phyloP scores from a whole-genome alignment of 2,888 invertebrate species.

The Hesperia comma region DNA sequence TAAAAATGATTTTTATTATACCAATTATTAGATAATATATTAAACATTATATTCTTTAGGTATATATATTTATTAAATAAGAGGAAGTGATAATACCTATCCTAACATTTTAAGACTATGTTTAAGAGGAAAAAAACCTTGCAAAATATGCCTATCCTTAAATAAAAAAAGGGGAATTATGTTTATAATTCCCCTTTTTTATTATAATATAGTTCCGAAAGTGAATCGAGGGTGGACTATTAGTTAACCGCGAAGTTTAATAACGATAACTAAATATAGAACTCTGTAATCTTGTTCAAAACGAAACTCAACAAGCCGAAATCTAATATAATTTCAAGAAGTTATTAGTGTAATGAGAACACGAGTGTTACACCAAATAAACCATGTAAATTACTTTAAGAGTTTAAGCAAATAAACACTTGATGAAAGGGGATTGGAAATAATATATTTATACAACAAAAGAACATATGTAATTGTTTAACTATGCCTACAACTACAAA shows the following conservation, averaged over 20 bases:
- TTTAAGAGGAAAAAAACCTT: too few species aligned
- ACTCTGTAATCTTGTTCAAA: constrained; percentile 13
- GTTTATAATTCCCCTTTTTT: too few species aligned
- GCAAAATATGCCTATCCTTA: too few species aligned
- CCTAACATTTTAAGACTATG: too few species aligned
- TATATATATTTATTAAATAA: too few species aligned
- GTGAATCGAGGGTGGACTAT: neutral
- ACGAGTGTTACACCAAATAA: constrained; percentile 26
- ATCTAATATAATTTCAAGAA: constrained; percentile 31
- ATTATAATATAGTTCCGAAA: neutral
- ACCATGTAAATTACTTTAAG: constrained; percentile 30
- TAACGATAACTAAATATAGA: constrained; percentile 5
- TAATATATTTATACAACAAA: neutral
- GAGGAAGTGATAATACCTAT: too few species aligned
- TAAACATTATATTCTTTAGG: too few species aligned
- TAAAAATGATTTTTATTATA: neutral
- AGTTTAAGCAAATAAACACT: constrained; percentile 19
- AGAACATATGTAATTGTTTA: too few species aligned
- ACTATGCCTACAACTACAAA: too few species aligned
- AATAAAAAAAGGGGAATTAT: too few species aligned
- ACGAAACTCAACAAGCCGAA: constrained; percentile 17
- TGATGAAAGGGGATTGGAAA: constrained; percentile 18
- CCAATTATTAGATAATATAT: too few species aligned
- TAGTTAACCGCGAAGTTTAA: neutral
- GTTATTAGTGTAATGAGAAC: constrained; percentile 27